These are phyloP conservation scores for Falcunculus frontatus DNA, from an alignment of 2,113 vertebrate genomes.

Conservation along the genomic window DNA sequence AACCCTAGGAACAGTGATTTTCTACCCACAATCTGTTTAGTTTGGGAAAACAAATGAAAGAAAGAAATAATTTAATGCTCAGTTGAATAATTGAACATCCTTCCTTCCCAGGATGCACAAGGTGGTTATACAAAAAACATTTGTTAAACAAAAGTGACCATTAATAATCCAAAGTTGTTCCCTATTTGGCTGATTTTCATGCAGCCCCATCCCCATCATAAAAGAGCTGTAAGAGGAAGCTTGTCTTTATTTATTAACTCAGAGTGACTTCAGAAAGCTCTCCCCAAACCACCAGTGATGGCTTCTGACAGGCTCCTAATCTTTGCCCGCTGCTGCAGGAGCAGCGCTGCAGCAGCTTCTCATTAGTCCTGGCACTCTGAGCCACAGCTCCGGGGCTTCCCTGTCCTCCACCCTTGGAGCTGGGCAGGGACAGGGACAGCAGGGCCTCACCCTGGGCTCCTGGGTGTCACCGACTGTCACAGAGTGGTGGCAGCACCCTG, in stretches of 20 bases:
- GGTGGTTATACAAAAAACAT: slow-evolving; percentile 55
- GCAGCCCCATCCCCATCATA: slow-evolving; percentile 44
- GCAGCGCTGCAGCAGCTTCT: not conserved
- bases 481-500: fast-evolving
- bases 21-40: not conserved
- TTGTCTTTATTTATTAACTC: slow-evolving; percentile 61
- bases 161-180: slow-evolving; percentile 62
- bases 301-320: slow-evolving; percentile 59
- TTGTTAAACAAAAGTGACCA: slow-evolving; percentile 68
- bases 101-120: slow-evolving; percentile 37
- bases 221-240: slow-evolving; percentile 56
- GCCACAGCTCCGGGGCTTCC: not conserved
- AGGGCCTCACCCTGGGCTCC: fast-evolving
- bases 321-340: not conserved
- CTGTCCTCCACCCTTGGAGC: not conserved
- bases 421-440: not conserved
- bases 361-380: not conserved
- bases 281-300: slow-evolving; percentile 38
- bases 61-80: slow-evolving; percentile 52
- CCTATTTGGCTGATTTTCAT: slow-evolving; percentile 59
- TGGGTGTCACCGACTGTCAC: fast-evolving
- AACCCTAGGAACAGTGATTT: not conserved
- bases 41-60: slow-evolving; percentile 47
- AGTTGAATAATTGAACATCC: slow-evolving; percentile 46
- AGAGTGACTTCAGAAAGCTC: slow-evolving; percentile 51